Base-by-base conservation (phyloP, 2,888 invertebrate species). In the Timema podura region DNA sequence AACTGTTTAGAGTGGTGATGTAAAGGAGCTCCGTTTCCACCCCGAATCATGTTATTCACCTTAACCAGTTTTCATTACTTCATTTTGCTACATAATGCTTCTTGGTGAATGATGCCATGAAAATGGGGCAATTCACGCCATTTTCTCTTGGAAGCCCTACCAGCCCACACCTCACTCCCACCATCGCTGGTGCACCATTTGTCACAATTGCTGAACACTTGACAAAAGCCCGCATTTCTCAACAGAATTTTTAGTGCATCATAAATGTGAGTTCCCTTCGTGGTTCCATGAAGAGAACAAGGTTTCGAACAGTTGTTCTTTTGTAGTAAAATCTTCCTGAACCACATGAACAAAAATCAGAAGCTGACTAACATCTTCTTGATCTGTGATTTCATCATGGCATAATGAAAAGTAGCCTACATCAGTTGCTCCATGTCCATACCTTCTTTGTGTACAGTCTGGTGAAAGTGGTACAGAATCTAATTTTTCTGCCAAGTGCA, bases 261-360 rank as follows among this genome's bases (percentile, higher is more conserved):
- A 66, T 48, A 54, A 51, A 67, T 54, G 16, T 51, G 11, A 51
- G 45, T 51, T n/a, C 67, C 67, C 44, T 51, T 67, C 8, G 54
- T 51, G 30, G 44, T 67, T 48, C 67, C 46, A 51, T n/a, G 49
- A 48, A 66, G 11, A 51, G 16, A 67, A 67, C 57, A 44, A 49
- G 54, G 44, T 47, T 47, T 67, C 48, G 16, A 54, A 59, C 54
- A 68, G 48, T 59, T 59, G 8, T 68, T 59, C 46, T 59, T 68
- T 54, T 68, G 61, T 59, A 57, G 68, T 47, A 68, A 68, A 68
- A 68, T 59, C 59, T 46, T 47, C 16, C 30, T 9, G 30, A 7
- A 59, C 16, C n/a, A n/a, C n/a, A n/a, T n/a, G n/a, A n/a, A n/a
- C n/a, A n/a, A 16, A 16, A 16, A 15, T 44, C 59, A 59, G 59